Evolutionary conservation across 2,113 vertebrate species (phyloP), one percentile per base, ranked within the genome.

Genomic region (Ranitomeya imitator): DNA sequence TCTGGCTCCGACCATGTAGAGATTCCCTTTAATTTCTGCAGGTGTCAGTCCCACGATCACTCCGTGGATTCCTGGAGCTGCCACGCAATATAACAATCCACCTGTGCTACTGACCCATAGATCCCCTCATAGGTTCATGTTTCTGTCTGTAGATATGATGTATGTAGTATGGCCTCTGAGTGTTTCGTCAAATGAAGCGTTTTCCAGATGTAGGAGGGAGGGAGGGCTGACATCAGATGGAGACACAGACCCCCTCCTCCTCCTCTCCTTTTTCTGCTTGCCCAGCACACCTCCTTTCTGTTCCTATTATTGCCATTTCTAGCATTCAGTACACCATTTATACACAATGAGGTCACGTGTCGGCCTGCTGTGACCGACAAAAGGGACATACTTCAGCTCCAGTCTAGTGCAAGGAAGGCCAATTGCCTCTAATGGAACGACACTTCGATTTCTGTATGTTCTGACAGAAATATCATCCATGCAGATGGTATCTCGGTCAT

Each of bases 191-290:
- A 69, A 84, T 11, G 63, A 65, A 55, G 82, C 65, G 14, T 84
- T 71, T 84, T 84, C 51, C 63, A 84, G 45, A 69, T 84, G 82
- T 67, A 63, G 63, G 45, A 84, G 51, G 82, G 18, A 71, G 67
- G 61, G 61, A 19, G 61, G 82, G 82, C 82, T 84, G 82, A 84
- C 82, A 84, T 84, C 82, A 84, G 45, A 69, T n/a, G 63, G 37
- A 26, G 63, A 67, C 45, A 54, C 37, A 83, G 77, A 69, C 82
- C 51, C 63, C 82, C 63, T 71, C 63, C 63, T 71, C 51, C 65
- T 71, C 3, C 79, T n/a, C 82, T 55, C 45, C 82, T 84, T 51
- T 69, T 31, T 71, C 63, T 84, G 51, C 63, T 84, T 55, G 51
- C n/a, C 51, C 82, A 71, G 51, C 82, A 84, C 45, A 71, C 82